phyloP scores from a whole-genome alignment of 2,888 invertebrate species.

The Eristalis arbustorum region DNA sequence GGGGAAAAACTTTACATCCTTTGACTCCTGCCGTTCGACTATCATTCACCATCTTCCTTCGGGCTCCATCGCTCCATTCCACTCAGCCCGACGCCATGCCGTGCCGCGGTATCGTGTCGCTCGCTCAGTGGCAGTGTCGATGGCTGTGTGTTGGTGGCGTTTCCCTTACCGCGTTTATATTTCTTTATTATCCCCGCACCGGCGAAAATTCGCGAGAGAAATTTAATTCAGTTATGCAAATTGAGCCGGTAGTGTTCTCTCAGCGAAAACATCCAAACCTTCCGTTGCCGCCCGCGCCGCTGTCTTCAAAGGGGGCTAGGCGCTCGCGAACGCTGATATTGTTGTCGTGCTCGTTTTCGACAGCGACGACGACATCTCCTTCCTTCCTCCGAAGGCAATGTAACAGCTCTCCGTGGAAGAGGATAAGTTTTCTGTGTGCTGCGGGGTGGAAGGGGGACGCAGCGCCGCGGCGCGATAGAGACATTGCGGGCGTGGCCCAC shows the following conservation, averaged over 20 bases:
- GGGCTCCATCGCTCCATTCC: background rate
- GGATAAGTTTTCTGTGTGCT: slow-evolving; percentile 40
- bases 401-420: slow-evolving; percentile 4
- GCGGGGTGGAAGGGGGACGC: background rate
- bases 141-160: slow-evolving; percentile 45
- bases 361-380: background rate
- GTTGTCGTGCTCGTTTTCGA: background rate
- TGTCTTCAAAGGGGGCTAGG: slow-evolving; percentile 35
- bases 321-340: slow-evolving; percentile 48
- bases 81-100: background rate
- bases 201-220: slow-evolving; percentile 69
- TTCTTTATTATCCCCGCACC: slow-evolving; percentile 69
- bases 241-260: slow-evolving; percentile 69
- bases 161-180: slow-evolving; percentile 67
- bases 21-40: slow-evolving; percentile 40
- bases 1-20: slow-evolving; percentile 49
- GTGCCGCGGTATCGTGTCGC: background rate
- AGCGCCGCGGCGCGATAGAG: background rate
- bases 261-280: slow-evolving; percentile 59
- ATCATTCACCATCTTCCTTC: slow-evolving; percentile 46
- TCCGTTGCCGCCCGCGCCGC: background rate
- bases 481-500: slow-evolving; percentile 20
- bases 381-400: background rate
- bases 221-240: slow-evolving; percentile 71
- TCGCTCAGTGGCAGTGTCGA: background rate